phyloP scores from a whole-genome alignment of 2,113 vertebrate genomes.

The Eonycteris spelaea region DNA sequence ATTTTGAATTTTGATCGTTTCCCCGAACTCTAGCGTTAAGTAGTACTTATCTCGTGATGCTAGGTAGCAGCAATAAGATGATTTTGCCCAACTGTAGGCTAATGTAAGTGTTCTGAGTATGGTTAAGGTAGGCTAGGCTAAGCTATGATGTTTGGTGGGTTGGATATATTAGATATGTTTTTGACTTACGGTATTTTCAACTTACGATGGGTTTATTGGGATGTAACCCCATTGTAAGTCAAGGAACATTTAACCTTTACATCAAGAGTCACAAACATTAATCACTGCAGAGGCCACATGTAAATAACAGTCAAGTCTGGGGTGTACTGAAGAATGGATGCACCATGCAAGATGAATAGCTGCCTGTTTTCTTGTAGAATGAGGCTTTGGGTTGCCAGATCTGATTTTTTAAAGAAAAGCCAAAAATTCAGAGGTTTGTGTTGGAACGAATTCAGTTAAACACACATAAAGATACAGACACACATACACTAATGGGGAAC shows the following conservation, averaged over 20 bases:
- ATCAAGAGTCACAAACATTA: background rate
- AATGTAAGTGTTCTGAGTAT: background rate
- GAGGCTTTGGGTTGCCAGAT: background rate
- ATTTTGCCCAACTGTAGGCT: background rate
- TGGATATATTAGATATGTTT: background rate
- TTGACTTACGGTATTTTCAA: background rate
- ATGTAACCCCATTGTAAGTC: background rate
- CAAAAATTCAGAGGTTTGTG: background rate
- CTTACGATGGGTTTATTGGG: background rate
- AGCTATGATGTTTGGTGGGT: background rate
- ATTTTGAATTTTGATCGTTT: background rate
- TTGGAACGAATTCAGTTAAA: background rate
- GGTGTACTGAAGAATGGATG: background rate
- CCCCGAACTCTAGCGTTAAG: background rate
- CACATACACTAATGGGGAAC: background rate
- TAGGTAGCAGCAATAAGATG: background rate
- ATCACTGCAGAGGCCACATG: background rate
- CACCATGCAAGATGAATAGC: background rate
- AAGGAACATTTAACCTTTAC: background rate
- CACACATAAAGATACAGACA: rapidly evolving
- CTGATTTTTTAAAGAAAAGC: constrained; percentile 24
- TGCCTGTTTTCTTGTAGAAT: background rate
- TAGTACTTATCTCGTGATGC: background rate
- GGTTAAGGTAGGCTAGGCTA: background rate
- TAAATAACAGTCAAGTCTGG: background rate